Evolutionary conservation across 2,113 vertebrate species (phyloP), one percentile per base, ranked within the genome.

Genomic region (Prochilodus magdalenae): DNA sequence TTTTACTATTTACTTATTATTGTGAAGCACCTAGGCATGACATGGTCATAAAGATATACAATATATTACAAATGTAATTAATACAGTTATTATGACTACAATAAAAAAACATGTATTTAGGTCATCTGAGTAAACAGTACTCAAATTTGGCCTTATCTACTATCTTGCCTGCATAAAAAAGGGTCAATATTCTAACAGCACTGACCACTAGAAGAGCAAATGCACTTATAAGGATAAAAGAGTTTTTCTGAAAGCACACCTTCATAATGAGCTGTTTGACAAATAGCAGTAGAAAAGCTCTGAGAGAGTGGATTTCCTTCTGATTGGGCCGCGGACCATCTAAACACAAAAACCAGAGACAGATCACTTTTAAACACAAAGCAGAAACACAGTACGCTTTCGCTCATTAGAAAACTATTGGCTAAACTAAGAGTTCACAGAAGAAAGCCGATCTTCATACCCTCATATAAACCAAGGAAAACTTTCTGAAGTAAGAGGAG

Each of bases 221-320:
- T 18, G 6, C 26, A 29, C 33, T 22, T 30, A 24, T 53, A 29
- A 55, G 40, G 8, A 57, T 69, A 69, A 5, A 69, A 18, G 8
- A 20, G 36, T 51, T 8, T 24, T n/a, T n/a, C n/a, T 55, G n/a
- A 79, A 16, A 18, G 20, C n/a, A 69, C 10, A 97, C 98, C 96
- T 98, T 99, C 96, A 98, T 97, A 71, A 99, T 97, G 29, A 99
- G 94, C 72, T 99, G 98, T 71, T 99, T 99, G 85, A 98, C 91
- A 85, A 99, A 99, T 90, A 99, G 92, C 89, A 99, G 85, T 70
- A 99, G 91, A 87, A 97, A 97, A 0, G 98, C 97, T 92, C 98
- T 86, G 73, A 99, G 90, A 84, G 97, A 94, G 67, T 95, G 91
- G 80, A 97, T 94, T 92, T 99, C 98, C 84, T 96, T 98, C 65